These are phyloP conservation scores for Drosophila kambysellisi DNA, from an alignment of 2,888 invertebrate genomes.

Conservation along the genomic window DNA sequence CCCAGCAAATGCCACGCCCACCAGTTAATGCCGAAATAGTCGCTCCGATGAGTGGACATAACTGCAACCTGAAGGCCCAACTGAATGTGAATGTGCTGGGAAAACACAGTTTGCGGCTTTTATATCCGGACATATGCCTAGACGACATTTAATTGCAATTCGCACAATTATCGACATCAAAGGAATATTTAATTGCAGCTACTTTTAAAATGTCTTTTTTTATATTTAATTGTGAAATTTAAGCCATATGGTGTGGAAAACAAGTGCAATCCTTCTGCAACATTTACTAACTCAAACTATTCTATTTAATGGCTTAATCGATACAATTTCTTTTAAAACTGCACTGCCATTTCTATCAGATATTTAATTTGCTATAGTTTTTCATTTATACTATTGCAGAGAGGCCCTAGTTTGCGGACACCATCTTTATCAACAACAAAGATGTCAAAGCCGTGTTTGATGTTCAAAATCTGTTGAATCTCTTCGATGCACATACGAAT, in stretches of 20 bases:
- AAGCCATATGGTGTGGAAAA: constrained; percentile 4
- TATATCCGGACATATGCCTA: constrained; percentile 27
- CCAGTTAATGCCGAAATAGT: constrained; percentile 41
- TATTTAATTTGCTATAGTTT: background rate
- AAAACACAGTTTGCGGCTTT: constrained; percentile 17
- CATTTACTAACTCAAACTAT: background rate
- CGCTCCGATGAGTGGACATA: constrained; percentile 19
- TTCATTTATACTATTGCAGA: background rate
- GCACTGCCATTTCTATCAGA: background rate
- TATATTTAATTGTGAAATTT: constrained; percentile 19
- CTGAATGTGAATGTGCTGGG: constrained; percentile 6
- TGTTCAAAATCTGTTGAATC: constrained; percentile 93
- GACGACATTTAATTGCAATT: constrained; percentile 17
- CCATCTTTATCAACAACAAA: constrained; percentile 93
- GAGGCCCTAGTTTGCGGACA: constrained; percentile 85
- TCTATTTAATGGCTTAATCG: background rate
- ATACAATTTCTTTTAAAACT: background rate
- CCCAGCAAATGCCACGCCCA: constrained; percentile 47
- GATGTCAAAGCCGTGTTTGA: constrained; percentile 95
- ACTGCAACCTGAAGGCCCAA: background rate
- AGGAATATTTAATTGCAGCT: constrained; percentile 37
- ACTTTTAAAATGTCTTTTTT: background rate
- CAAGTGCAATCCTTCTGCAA: background rate
- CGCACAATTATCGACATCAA: constrained; percentile 49
- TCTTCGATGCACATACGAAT: constrained; percentile 94